Percentiles rank a stretch among this genome's conserved stretches.
Evolutionary conservation across 2,797 vertebrate species (phyloP).

Genomic region (Tiaroga cobitis): DNA sequence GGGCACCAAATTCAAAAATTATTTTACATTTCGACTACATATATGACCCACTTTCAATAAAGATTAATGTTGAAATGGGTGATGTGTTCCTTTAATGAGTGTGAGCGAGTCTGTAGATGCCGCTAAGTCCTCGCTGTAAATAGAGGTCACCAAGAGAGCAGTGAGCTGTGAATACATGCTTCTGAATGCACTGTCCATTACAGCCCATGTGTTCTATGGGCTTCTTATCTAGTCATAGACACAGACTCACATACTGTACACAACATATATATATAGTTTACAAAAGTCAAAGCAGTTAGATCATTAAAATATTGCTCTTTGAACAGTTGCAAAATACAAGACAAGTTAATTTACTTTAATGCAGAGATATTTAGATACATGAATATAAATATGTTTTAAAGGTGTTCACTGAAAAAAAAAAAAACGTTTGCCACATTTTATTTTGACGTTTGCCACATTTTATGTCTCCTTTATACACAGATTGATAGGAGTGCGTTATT

Average conservation of each 20-base stretch:
- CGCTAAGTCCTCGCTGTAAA: constrained; percentile 1
- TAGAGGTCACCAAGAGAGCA: neutral
- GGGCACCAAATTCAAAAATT: too few species aligned
- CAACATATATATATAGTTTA: constrained; percentile 2
- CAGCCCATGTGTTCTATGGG: neutral
- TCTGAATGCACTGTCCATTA: neutral
- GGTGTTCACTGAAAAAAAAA: neutral
- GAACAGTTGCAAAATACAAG: neutral
- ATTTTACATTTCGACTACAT: too few species aligned
- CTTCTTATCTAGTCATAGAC: neutral
- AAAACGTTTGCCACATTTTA: neutral
- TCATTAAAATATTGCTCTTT: neutral
- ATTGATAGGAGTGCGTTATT: neutral
- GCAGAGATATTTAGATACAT: neutral
- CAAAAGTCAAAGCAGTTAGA: neutral
- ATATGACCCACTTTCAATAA: too few species aligned
- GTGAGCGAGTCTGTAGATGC: too few species aligned
- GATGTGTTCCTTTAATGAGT: too few species aligned
- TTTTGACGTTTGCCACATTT: neutral
- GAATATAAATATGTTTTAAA: neutral
- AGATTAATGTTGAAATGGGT: too few species aligned
- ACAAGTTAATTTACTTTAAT: neutral
- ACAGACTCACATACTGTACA: neutral
- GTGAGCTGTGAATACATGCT: constrained; percentile 1
- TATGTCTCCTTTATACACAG: neutral